Percentiles rank a stretch among this genome's conserved stretches.
phyloP scores from a whole-genome alignment of 2,888 invertebrate species.

The Aphelenchoides bicaudatus region DNA sequence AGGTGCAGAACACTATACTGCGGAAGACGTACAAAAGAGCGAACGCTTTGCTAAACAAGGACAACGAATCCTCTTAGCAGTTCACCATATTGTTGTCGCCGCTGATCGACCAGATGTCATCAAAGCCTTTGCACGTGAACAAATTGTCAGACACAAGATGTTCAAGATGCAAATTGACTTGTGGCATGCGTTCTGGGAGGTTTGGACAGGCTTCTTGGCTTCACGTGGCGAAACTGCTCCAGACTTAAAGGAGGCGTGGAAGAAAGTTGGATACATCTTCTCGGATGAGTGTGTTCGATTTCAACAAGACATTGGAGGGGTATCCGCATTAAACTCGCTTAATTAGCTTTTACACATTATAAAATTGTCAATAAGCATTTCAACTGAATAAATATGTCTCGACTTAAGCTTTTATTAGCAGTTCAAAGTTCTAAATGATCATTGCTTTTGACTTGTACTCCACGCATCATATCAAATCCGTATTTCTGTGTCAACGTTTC shows the following conservation, averaged over 20 bases:
- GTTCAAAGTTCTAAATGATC: too few species aligned
- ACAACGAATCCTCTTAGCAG: conserved; percentile 49
- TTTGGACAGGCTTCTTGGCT: conserved; percentile 48
- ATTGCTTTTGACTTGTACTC: too few species aligned
- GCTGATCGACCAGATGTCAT: conserved; percentile 45
- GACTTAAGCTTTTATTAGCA: too few species aligned
- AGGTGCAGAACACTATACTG: conserved; percentile 43
- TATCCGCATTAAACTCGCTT: neutral
- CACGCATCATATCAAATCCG: too few species aligned
- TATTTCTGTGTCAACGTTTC: too few species aligned
- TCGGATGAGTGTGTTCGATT: conserved; percentile 27
- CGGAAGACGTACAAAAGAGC: conserved; percentile 42
- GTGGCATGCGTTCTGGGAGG: conserved; percentile 53
- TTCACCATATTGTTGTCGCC: conserved; percentile 46
- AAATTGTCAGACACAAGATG: conserved; percentile 50
- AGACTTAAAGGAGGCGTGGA: conserved; percentile 48
- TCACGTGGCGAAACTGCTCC: conserved; percentile 42
- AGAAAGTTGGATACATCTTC: conserved; percentile 45
- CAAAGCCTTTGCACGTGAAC: conserved; percentile 51
- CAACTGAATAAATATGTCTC: too few species aligned
- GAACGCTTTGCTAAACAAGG: conserved; percentile 58
- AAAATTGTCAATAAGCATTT: too few species aligned
- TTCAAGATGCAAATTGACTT: conserved; percentile 46
- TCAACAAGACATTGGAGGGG: conserved; percentile 2
- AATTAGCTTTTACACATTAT: too few species aligned